Conservation (phyloP, 2,797 vertebrate species). For the Falco naumanni region DNA sequence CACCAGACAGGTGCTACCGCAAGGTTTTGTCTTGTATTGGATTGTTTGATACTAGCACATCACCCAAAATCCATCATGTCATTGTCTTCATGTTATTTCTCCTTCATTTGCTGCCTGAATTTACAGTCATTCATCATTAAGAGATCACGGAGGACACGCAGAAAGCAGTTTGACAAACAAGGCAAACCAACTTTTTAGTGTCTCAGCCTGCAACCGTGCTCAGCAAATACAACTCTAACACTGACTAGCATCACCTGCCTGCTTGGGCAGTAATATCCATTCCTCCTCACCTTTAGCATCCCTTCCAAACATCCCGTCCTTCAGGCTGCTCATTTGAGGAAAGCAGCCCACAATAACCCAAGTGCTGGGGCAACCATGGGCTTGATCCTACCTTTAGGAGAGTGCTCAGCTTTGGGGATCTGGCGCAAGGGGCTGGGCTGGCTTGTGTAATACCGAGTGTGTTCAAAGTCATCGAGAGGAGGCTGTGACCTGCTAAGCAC, state of each 20-base stretch:
- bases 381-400: constrained; percentile 76
- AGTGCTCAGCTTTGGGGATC: constrained; percentile 69
- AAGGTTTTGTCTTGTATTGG: background rate
- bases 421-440: constrained; percentile 70
- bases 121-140: constrained; percentile 31
- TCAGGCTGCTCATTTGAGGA: background rate
- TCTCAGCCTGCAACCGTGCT: background rate
- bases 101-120: background rate
- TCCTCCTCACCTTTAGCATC: background rate
- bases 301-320: background rate
- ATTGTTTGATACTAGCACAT: background rate
- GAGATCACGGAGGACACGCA: background rate
- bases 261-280: background rate
- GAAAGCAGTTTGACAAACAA: background rate
- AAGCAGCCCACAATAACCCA: background rate
- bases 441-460: constrained; percentile 43
- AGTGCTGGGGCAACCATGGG: background rate
- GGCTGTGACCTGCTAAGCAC: constrained; percentile 71
- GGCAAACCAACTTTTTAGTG: background rate
- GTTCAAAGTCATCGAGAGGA: constrained; percentile 43
- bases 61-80: constrained; percentile 16
- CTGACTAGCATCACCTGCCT: background rate
- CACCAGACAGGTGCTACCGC: background rate
- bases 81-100: background rate
- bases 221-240: background rate